Base-by-base conservation (phyloP, 1,140 invertebrate genomes). In the Drosophila erecta region DNA sequence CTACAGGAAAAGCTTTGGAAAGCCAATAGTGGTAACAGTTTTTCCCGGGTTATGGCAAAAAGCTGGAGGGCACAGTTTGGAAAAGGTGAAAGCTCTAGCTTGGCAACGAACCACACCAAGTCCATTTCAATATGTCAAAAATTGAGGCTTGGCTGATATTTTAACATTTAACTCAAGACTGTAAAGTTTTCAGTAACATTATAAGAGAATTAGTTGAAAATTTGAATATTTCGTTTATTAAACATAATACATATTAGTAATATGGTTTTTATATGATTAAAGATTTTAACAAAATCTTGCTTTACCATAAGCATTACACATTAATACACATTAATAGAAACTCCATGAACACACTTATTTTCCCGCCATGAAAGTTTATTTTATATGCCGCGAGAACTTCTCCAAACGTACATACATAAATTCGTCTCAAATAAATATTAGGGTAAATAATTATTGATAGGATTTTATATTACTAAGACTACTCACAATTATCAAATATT, bases 1-100 rank as follows among this genome's bases (percentile, higher is more conserved):
- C 65, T 87, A 61, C 73, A 64, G 35, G 22, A 4, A 75, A 77
- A 86, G 81, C 74, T 53, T 15, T 54, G 84, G 43, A 66, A 49
- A 2, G 15, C 0, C 12, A 61, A 83, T 76, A 87, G 46, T 79
- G 71, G 76, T 53, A 49, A 87, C 70, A 73, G 79, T 43, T 59
- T 8, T 12, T 2, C 0, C 0, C 12, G 3, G 15, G 56, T 65
- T 76, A 81, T 87, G 46, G 80, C 15, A 3, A 65, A 60, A 75
- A 78, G 78, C 74, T 3, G 1, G 4, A 0, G 12, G 22, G 8
- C 3, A 44, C 10, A 47, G 43, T 11, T 58, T 30, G 3, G 1
- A 1, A 17, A 20, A 27, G 2, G 12, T 60, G 3, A 60, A 54
- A 76, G 71, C 72, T 74, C 53, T 57, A 33, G 24, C n/a, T 4